Base-by-base conservation (phyloP, 2,888 invertebrate genomes). In the Heliconius erato region DNA sequence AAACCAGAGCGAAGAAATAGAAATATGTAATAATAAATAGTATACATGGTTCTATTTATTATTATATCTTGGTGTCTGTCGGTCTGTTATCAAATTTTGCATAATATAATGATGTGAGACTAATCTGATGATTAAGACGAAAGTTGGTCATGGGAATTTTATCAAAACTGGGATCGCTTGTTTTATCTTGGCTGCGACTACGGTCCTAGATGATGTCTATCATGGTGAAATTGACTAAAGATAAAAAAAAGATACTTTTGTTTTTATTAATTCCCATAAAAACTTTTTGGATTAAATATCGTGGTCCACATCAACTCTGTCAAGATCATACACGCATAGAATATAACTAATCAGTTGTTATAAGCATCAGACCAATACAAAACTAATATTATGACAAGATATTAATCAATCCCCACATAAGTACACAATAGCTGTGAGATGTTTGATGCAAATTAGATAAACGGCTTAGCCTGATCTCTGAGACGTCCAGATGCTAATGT, bases 401-500 rank as follows among this genome's bases (percentile, higher is more conserved):
- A 63, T 35, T 63, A 26, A 76, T 35, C 63, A 35, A 63, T 59
- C 35, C 9, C n/a, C 63, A 63, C 32, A 76, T 32, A 35, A 63
- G 76, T 76, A 63, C 49, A 76, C 76, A 76, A 54, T 63, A 63
- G 35, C 76, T 35, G 7, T 59, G 76, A 76, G 76, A 63, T 59
- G 32, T 74, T 54, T 59, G 74, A 54, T 76, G 59, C 76, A 76
- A 76, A 32, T 76, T 59, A 76, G 63, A 76, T 76, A 26, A 59
- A 54, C n/a, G 59, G 40, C 54, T 74, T 74, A 74, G 32, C 32
- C 23, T 74, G 74, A 59, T 74, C 54, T 54, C 74, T 32, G 11
- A 54, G 54, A 54, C 23, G 32, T 74, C 54, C 54, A 59, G 54
- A 63, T 63, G 63, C 63, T 76, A 35, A 32, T 76, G 23, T 3